Evolutionary conservation across 2,797 vertebrate genomes (phyloP).

Genomic region (Parambassis ranga): DNA sequence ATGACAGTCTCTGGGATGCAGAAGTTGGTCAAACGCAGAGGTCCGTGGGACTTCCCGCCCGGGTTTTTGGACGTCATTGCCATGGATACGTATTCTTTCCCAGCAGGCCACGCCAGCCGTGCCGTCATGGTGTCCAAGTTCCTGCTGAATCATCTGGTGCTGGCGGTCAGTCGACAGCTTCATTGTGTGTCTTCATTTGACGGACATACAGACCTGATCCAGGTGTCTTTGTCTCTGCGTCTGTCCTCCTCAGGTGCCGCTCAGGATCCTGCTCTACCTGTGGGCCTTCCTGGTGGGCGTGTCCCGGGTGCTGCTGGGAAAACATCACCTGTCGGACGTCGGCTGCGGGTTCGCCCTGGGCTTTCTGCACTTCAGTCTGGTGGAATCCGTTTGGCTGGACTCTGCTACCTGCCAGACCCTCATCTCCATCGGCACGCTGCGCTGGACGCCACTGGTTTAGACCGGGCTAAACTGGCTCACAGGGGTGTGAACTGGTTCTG

Average conservation of each 20-base stretch:
- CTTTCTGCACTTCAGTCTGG: slow-evolving; percentile 89
- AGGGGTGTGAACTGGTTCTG: neutral
- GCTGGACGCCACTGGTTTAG: slow-evolving; percentile 65
- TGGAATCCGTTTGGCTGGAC: slow-evolving; percentile 92
- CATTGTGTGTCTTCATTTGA: no score
- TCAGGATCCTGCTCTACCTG: slow-evolving; percentile 89
- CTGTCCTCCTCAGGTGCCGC: slow-evolving; percentile 75
- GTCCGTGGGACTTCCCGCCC: slow-evolving; percentile 84
- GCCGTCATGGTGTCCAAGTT: slow-evolving; percentile 91
- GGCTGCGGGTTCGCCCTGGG: slow-evolving; percentile 89
- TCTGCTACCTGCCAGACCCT: slow-evolving; percentile 91
- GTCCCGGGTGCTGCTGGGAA: slow-evolving; percentile 89
- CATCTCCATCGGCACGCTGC: slow-evolving; percentile 84
- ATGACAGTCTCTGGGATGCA: slow-evolving; percentile 89
- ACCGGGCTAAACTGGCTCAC: neutral
- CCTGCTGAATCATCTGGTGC: slow-evolving; percentile 90
- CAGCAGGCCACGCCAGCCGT: slow-evolving; percentile 89
- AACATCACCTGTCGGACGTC: slow-evolving; percentile 91
- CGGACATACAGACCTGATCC: neutral
- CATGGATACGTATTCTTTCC: slow-evolving; percentile 91
- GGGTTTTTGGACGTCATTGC: slow-evolving; percentile 88
- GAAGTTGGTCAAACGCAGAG: slow-evolving; percentile 87
- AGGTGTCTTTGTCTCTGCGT: neutral
- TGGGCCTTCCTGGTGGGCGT: slow-evolving; percentile 89
- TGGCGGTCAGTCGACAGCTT: slow-evolving; percentile 74